These are phyloP conservation scores for Perca schrenkii DNA, from an alignment of 2,113 vertebrate species.

Conservation along the genomic window DNA sequence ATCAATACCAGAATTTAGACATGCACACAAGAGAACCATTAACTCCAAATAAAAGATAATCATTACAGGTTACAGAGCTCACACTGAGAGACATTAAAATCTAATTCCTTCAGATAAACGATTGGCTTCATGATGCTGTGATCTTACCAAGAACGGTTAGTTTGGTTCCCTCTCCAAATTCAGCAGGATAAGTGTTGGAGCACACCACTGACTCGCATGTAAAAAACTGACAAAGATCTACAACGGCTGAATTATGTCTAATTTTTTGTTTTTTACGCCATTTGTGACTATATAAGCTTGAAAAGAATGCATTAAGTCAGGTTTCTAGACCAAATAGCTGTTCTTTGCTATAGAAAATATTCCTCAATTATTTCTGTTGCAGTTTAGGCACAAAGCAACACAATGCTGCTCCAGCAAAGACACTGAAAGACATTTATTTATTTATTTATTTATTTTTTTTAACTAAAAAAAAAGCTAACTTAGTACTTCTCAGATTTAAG, in stretches of 20 bases:
- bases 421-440: too few relatives aligned
- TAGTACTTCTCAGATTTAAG: too few relatives aligned
- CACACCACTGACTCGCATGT: background rate
- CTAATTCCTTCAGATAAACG: background rate
- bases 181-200: background rate
- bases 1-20: background rate
- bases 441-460: too few relatives aligned
- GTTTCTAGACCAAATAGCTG: background rate
- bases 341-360: background rate
- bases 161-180: conserved; percentile 7
- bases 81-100: background rate
- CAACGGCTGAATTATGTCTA: background rate
- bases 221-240: background rate
- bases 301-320: background rate
- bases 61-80: background rate
- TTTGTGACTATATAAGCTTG: background rate
- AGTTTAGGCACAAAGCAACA: too few relatives aligned
- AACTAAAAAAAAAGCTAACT: too few relatives aligned
- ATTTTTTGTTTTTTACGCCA: background rate
- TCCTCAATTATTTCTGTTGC: too few relatives aligned
- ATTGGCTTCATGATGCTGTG: too few relatives aligned
- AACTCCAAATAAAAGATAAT: background rate
- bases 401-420: too few relatives aligned
- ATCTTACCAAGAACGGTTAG: background rate
- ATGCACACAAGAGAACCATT: background rate